Conservation (phyloP, 1,140 invertebrate genomes). For the Dysdera silvatica region DNA sequence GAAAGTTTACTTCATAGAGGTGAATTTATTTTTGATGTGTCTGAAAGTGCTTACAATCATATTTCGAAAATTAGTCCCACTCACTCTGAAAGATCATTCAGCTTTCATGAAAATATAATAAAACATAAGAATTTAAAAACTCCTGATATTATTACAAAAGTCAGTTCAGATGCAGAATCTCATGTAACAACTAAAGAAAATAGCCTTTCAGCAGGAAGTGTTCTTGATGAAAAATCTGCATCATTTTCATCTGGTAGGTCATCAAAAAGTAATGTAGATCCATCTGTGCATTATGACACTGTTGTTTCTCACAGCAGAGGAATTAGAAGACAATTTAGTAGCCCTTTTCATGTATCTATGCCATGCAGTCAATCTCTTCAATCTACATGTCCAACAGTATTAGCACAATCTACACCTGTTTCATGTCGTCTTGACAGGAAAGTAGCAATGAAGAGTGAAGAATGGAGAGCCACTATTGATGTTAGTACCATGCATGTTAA, state of each 20-base stretch:
- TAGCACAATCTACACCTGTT: slow-evolving; percentile 26
- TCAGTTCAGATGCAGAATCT: slow-evolving; percentile 16
- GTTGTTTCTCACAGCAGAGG: slow-evolving; percentile 9
- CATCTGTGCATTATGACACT: not conserved
- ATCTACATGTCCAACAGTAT: slow-evolving; percentile 18
- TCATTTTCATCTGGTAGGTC: not conserved
- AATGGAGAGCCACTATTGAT: slow-evolving; percentile 15
- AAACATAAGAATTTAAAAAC: slow-evolving; percentile 4
- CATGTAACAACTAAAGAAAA: slow-evolving; percentile 12
- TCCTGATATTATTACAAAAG: slow-evolving; percentile 10
- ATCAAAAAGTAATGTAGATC: not conserved
- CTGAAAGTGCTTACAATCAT: slow-evolving; percentile 1
- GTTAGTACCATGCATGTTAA: not conserved
- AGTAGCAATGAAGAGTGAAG: slow-evolving; percentile 11
- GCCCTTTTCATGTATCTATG: slow-evolving; percentile 28
- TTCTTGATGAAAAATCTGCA: slow-evolving; percentile 19
- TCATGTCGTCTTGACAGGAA: slow-evolving; percentile 19
- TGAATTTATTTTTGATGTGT: slow-evolving; percentile 56
- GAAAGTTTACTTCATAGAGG: slow-evolving; percentile 83
- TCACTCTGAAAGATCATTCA: slow-evolving; percentile 30
- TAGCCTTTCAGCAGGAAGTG: slow-evolving; percentile 19
- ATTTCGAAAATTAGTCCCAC: slow-evolving; percentile 7
- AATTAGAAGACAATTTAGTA: slow-evolving; percentile 29
- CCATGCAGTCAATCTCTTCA: slow-evolving; percentile 23
- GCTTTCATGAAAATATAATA: slow-evolving; percentile 12